Conservation (phyloP, 2,888 invertebrate genomes). For the Drosophila mercatorum region DNA sequence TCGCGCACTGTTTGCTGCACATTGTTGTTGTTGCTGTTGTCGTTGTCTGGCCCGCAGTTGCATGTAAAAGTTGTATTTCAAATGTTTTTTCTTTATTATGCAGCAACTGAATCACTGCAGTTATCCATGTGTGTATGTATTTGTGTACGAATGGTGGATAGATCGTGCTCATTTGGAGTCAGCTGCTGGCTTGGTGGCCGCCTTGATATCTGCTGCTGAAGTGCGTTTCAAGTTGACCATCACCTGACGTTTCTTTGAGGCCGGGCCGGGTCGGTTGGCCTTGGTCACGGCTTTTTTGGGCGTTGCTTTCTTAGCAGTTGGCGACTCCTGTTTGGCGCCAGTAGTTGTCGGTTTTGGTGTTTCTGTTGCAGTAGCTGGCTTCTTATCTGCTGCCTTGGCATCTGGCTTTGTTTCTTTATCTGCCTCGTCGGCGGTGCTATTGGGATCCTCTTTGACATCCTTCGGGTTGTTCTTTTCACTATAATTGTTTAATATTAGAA, state of each 20-base stretch:
- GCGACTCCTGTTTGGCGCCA: conserved; percentile 17
- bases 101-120: conserved; percentile 63
- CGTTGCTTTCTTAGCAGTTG: conserved; percentile 49
- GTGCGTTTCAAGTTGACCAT: conserved; percentile 69
- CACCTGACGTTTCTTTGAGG: conserved; percentile 64
- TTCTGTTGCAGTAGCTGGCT: conserved; percentile 14
- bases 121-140: conserved; percentile 12
- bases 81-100: conserved; percentile 29
- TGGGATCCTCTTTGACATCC: conserved; percentile 72
- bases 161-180: conserved; percentile 56
- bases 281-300: conserved; percentile 48
- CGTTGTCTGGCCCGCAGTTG: conserved; percentile 12
- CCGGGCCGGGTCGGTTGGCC: conserved; percentile 63
- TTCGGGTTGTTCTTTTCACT: conserved; percentile 86
- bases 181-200: conserved; percentile 54
- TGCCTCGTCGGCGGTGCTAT: conserved; percentile 67
- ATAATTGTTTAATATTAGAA: conserved; percentile 12
- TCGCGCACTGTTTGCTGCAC: conserved; percentile 14
- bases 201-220: conserved; percentile 53
- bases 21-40: conserved; percentile 6
- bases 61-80: conserved; percentile 37
- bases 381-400: conserved; percentile 42
- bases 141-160: conserved; percentile 10
- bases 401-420: conserved; percentile 34
- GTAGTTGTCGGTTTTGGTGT: conserved; percentile 36